These are phyloP conservation scores for Protonemura montana DNA, from an alignment of 2,888 invertebrate genomes.

Conservation along the genomic window DNA sequence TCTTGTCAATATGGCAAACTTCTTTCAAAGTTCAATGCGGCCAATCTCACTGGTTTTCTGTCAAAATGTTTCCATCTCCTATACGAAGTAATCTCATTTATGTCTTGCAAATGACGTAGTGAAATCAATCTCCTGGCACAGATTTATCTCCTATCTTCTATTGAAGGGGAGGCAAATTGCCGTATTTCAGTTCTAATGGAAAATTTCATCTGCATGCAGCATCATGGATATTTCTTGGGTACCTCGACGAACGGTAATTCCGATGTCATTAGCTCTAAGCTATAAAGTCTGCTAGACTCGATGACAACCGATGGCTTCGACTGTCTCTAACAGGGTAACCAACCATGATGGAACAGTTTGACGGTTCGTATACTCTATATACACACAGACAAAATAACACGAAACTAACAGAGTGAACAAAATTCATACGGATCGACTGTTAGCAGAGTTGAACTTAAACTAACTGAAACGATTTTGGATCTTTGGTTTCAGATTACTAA, in stretches of 20 bases:
- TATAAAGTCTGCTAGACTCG: neutral
- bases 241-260: neutral
- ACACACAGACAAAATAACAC: no score
- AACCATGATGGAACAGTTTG: no score
- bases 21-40: neutral
- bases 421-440: no score
- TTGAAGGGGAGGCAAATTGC: neutral
- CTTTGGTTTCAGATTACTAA: no score
- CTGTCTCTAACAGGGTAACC: no score
- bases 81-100: constrained; percentile 3
- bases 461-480: no score
- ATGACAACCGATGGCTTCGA: neutral
- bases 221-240: neutral
- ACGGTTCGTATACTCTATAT: no score
- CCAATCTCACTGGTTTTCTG: neutral
- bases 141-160: neutral
- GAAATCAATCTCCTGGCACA: constrained; percentile 9
- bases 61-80: neutral
- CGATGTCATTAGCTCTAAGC: neutral
- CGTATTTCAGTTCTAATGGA: constrained; percentile 5
- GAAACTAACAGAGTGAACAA: no score
- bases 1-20: no score
- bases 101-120: neutral
- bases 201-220: neutral
- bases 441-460: no score